Conservation (phyloP, 2,113 vertebrate genomes). For the Rhabdornis inornatus region DNA sequence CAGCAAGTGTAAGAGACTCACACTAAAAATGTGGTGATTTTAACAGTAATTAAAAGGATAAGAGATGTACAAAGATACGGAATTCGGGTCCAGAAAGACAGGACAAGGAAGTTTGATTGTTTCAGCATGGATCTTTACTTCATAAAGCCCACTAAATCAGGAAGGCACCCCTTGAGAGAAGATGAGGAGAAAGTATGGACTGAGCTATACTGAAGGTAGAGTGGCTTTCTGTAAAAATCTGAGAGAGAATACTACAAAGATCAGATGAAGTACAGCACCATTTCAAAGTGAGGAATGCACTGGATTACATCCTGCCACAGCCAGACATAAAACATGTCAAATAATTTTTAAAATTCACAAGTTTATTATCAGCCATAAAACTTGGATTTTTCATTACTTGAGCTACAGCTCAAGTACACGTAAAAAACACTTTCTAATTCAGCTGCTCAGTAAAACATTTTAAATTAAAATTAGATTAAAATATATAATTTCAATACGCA, state of each 20-base stretch:
- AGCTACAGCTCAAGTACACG: neutral
- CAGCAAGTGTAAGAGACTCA: neutral
- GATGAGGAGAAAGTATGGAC: neutral
- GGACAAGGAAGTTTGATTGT: neutral
- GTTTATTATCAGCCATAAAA: neutral
- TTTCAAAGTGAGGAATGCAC: neutral
- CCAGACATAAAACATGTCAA: neutral
- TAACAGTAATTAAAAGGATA: neutral
- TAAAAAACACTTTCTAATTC: neutral
- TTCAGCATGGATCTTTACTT: neutral
- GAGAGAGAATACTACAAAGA: neutral
- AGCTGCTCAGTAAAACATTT: neutral
- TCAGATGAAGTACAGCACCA: neutral
- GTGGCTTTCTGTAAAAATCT: neutral
- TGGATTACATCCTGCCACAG: neutral
- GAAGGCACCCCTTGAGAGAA: neutral
- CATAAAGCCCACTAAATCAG: neutral
- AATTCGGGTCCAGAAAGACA: neutral
- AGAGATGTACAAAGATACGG: rapidly evolving
- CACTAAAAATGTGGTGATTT: neutral
- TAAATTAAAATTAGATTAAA: neutral
- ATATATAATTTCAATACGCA: neutral
- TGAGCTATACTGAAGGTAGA: neutral
- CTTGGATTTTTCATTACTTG: neutral
- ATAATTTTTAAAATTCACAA: neutral